Conservation (phyloP, 2,113 vertebrate species). For the Pagrus major region DNA sequence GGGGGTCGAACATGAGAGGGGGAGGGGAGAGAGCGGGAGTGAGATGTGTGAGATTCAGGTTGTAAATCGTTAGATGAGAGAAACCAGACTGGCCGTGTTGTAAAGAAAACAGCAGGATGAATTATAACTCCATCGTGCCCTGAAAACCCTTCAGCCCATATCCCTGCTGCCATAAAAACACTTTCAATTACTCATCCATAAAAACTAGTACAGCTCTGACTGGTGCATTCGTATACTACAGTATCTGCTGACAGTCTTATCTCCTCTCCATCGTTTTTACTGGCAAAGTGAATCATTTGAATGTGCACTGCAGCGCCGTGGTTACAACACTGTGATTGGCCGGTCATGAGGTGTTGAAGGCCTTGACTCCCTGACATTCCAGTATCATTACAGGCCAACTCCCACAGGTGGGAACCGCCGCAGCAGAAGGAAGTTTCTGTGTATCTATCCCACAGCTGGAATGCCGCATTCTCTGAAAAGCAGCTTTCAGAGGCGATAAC, state of each 20-base stretch:
- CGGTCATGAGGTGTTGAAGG: constrained; percentile 22
- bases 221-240: background rate
- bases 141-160: background rate
- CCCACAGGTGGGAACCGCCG: constrained; percentile 73
- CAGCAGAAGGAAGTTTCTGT: constrained; percentile 64
- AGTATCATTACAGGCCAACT: constrained; percentile 51
- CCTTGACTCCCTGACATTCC: constrained; percentile 69
- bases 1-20: constrained; percentile 55
- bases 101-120: constrained; percentile 31
- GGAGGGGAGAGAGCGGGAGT: constrained; percentile 54
- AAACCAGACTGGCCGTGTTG: constrained; percentile 53
- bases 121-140: background rate
- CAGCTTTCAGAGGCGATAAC: constrained; percentile 57
- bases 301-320: background rate
- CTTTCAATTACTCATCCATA: constrained; percentile 11
- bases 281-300: constrained; percentile 38
- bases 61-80: constrained; percentile 76
- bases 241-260: constrained; percentile 40
- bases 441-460: constrained; percentile 72
- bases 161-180: constrained; percentile 23
- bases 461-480: constrained; percentile 51
- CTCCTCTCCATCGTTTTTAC: constrained; percentile 27
- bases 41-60: constrained; percentile 71
- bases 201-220: background rate
- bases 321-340: constrained; percentile 5